Evolutionary conservation across 2,888 invertebrate genomes (phyloP).

Genomic region (Atethmia centrago): DNA sequence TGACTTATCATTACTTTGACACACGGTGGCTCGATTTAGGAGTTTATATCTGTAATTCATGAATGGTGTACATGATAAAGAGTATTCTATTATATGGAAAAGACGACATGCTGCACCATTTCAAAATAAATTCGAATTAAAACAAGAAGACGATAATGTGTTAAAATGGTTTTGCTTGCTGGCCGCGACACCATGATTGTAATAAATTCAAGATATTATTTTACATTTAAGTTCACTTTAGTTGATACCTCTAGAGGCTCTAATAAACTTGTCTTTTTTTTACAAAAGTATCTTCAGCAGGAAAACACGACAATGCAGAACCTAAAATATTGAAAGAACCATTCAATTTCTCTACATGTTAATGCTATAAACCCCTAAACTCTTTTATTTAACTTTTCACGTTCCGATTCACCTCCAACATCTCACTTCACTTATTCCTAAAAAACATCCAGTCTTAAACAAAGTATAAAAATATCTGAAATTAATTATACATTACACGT

Average conservation of each 20-base stretch:
- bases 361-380: background rate
- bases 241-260: background rate
- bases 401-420: background rate
- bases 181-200: background rate
- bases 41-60: background rate
- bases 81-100: background rate
- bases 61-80: background rate
- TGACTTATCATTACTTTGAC: no score
- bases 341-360: background rate
- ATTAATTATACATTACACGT: constrained; percentile 31
- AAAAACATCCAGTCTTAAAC: constrained; percentile 6
- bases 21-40: no score
- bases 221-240: background rate
- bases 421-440: background rate
- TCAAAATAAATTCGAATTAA: background rate
- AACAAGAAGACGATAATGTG: background rate
- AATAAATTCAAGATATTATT: background rate
- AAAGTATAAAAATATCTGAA: constrained; percentile 13
- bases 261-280: no score
- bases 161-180: background rate
- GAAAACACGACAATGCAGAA: background rate
- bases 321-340: background rate
- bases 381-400: background rate
- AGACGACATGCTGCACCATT: background rate
- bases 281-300: no score